Base-by-base conservation (phyloP, 2,888 invertebrate genomes). In the Carpatolechia fugitivella region DNA sequence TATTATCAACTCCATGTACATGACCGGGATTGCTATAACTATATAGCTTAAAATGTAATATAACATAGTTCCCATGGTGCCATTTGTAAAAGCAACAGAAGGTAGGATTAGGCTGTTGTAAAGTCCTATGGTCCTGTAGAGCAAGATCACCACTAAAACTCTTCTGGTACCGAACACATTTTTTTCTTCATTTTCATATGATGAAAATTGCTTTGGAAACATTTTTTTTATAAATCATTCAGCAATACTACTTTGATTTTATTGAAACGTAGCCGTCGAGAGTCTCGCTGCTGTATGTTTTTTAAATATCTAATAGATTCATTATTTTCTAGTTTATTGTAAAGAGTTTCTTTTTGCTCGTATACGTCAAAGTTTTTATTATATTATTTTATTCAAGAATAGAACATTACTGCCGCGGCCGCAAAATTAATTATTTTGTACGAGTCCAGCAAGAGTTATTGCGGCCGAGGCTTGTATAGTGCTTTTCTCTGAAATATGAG, bases 1-100 rank as follows among this genome's bases (percentile, higher is more conserved):
- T 18, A 85, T 69, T 11, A 82, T 73, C 33, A 73, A 70, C 60
- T 89, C 89, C 85, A 88, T 83, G 64, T 84, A 89, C 1, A 85
- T 55, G 8, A 87, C 58, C 0, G 89, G 88, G 56, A 85, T 77
- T 3, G 87, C 87, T 10, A 85, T 33, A 1, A 79, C 35, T 3
- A 81, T 30, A 59, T 68, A 80, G 13, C 16, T n/a, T 7, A 31
- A 0, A 18, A 41, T 1, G n/a, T 14, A 14, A 24, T 6, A 10
- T 13, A 51, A 4, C 10, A 51, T 13, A 6, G n/a, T 13, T 6
- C 40, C 51, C 0, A 51, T 0, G 8, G 38, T 16, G 14, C 51
- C 51, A 6, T 40, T 29, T 13, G 10, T n/a, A 29, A 44, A 20
- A 13, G 44, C 44, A 20, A 44, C 20, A 20, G 20, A 24, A 7